These are phyloP conservation scores for Sylvia borin DNA, from an alignment of 2,797 vertebrate species.

Conservation along the genomic window DNA sequence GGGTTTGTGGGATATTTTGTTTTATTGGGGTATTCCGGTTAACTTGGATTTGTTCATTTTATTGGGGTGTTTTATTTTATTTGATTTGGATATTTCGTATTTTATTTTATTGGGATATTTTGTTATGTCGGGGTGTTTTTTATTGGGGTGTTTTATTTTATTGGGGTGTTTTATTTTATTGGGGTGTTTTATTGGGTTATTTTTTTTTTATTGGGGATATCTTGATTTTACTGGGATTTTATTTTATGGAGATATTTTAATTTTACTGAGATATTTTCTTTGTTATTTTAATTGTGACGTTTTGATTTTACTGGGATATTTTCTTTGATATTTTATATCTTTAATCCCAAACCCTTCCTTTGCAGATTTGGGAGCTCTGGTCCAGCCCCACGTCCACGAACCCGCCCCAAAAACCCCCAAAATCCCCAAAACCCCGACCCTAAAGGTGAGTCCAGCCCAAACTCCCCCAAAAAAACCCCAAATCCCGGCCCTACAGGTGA, in stretches of 20 bases:
- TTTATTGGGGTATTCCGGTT: neutral
- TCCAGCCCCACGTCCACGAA: rapidly evolving
- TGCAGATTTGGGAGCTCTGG: neutral
- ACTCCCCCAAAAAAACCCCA: neutral
- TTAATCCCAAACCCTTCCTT: neutral
- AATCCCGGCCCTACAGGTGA: neutral
- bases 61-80: too few species aligned
- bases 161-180: neutral
- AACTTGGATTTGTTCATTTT: too few species aligned
- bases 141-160: too few species aligned
- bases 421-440: too few species aligned
- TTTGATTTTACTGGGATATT: neutral
- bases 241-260: neutral
- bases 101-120: too few species aligned
- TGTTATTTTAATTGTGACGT: neutral
- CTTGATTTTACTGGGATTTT: neutral
- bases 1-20: neutral
- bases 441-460: too few species aligned
- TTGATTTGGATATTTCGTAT: too few species aligned
- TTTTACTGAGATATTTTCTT: neutral
- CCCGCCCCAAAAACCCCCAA: neutral
- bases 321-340: neutral
- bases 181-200: too few species aligned
- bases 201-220: neutral
- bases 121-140: too few species aligned